Percentiles rank a stretch among this genome's conserved stretches.
Conservation (phyloP, 2,797 vertebrate genomes). For the Sardinella longiceps region DNA sequence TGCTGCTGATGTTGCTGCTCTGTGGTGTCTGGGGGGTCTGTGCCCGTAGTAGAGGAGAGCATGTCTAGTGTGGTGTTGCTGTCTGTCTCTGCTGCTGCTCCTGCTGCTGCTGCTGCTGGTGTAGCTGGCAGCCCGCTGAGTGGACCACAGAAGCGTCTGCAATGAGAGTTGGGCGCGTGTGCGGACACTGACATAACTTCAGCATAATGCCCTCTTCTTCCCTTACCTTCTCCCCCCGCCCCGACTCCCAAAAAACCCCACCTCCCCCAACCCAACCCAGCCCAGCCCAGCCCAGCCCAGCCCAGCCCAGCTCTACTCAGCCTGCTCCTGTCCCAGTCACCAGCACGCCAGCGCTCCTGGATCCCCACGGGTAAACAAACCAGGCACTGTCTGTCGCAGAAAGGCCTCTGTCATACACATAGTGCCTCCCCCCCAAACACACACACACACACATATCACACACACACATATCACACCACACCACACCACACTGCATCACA, state of each 20-base stretch:
- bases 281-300: neutral
- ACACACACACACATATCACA: conserved; percentile 54
- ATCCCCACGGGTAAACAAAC: conserved; percentile 70
- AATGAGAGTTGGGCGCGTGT: conserved; percentile 62
- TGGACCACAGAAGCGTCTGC: conserved; percentile 61
- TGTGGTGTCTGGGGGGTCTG: neutral
- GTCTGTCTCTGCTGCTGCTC: neutral
- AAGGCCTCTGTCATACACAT: conserved; percentile 74
- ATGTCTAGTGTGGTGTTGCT: conserved; percentile 57
- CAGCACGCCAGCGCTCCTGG: conserved; percentile 65
- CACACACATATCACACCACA: conserved; percentile 33
- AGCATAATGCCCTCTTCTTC: conserved; percentile 55
- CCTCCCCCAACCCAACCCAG: neutral
- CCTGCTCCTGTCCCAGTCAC: conserved; percentile 49
- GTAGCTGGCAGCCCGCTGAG: conserved; percentile 58
- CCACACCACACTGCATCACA: neutral
- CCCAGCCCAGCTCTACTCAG: conserved; percentile 56
- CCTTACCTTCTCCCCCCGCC: conserved; percentile 46
- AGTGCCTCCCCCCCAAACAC: conserved; percentile 45
- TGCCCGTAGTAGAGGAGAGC: conserved; percentile 36
- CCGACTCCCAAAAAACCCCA: neutral
- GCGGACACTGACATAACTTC: conserved; percentile 66
- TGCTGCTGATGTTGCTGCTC: neutral
- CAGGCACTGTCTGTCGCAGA: conserved; percentile 73
- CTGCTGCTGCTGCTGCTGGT: neutral